These are phyloP conservation scores for Bombylius discolor DNA, from an alignment of 2,888 invertebrate genomes.

Conservation along the genomic window DNA sequence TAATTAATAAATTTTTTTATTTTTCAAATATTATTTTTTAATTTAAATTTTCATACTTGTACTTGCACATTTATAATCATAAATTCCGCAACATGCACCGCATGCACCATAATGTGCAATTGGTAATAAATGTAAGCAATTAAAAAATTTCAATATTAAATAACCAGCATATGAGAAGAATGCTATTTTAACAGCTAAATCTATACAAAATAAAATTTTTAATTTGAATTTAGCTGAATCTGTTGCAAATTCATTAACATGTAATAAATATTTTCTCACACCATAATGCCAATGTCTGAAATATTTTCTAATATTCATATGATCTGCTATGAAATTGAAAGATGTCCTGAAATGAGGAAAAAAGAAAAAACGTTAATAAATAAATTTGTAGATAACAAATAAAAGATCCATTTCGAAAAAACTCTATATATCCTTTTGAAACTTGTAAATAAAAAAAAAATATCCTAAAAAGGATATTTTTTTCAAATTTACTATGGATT, in stretches of 20 bases:
- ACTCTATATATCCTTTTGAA: no score
- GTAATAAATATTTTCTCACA: constrained; percentile 4
- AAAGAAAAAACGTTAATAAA: neutral
- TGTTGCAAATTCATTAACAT: constrained; percentile 1
- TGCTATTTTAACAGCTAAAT: constrained; percentile 1
- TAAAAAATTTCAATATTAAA: neutral
- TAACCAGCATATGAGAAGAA: neutral
- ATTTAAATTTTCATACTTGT: neutral
- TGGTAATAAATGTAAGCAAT: neutral
- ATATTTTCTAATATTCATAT: constrained; percentile 5
- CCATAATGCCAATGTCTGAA: constrained; percentile 6
- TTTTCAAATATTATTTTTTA: no score
- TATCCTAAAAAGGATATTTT: no score
- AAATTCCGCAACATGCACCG: constrained; percentile 1
- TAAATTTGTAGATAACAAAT: no score
- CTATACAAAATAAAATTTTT: constrained; percentile 5
- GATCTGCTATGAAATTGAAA: constrained; percentile 5
- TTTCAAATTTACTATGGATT: no score
- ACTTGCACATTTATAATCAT: neutral
- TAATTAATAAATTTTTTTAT: no score
- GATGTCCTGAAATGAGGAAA: neutral
- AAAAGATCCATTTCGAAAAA: no score
- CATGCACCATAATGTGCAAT: constrained; percentile 1
- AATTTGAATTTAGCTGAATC: neutral
- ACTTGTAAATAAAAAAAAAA: no score